A percentile compares a stretch with the other conserved stretches of the same genome.
These are phyloP conservation scores for Lepidochitona cinerea DNA, from an alignment of 2,888 invertebrate species.

Conservation along the genomic window DNA sequence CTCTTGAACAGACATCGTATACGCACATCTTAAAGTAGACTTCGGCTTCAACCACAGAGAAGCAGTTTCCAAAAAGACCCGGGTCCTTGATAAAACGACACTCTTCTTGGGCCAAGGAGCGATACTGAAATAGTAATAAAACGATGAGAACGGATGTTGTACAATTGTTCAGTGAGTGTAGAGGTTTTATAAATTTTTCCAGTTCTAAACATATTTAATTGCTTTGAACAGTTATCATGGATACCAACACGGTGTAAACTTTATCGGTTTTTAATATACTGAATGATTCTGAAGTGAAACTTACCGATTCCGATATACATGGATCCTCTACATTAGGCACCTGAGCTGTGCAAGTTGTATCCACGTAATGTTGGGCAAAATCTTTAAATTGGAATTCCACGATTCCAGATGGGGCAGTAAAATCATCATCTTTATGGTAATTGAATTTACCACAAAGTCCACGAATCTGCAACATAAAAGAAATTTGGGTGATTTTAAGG, in stretches of 20 bases:
- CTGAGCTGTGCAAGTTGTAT: neutral
- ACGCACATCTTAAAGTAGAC: conserved; percentile 84
- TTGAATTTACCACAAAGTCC: conserved; percentile 93
- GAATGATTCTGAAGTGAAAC: neutral
- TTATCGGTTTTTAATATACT: neutral
- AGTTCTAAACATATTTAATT: no score
- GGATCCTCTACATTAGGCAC: neutral
- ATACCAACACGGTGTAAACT: no score
- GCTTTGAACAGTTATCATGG: no score
- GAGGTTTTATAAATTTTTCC: no score
- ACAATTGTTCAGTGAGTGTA: neutral
- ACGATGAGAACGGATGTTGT: neutral
- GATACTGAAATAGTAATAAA: neutral
- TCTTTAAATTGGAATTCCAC: neutral
- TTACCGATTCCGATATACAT: neutral
- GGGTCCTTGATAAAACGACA: conserved; percentile 18
- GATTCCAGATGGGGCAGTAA: conserved; percentile 72
- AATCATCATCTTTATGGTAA: conserved; percentile 84
- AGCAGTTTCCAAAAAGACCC: conserved; percentile 73
- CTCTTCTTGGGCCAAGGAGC: neutral
- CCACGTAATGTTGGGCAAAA: neutral
- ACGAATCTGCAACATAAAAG: conserved; percentile 74
- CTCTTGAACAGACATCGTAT: conserved; percentile 88
- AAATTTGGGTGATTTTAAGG: no score
- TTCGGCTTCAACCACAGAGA: conserved; percentile 85